Conservation (phyloP, 2,888 invertebrate genomes). For the Ametastegia equiseti region DNA sequence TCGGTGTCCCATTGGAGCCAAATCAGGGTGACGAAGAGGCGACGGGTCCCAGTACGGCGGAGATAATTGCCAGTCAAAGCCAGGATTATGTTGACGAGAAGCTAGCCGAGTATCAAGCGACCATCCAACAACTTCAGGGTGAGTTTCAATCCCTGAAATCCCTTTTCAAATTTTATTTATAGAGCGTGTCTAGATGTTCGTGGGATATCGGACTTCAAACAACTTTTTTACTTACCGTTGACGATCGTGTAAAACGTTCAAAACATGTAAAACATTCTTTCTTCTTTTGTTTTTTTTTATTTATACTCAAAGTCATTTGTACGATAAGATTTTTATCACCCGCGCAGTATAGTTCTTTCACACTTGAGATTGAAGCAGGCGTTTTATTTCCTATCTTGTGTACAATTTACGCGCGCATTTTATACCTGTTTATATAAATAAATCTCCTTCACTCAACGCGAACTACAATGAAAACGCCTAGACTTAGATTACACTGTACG, state of each 20-base stretch:
- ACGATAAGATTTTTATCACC: background rate
- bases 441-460: background rate
- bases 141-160: constrained; percentile 54
- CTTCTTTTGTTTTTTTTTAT: background rate
- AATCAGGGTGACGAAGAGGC: constrained; percentile 84
- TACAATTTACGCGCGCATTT: background rate
- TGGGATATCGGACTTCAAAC: constrained; percentile 31
- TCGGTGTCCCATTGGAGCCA: constrained; percentile 88
- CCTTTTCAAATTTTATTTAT: constrained; percentile 33
- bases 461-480: constrained; percentile 29
- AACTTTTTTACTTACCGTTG: background rate
- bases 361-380: no score
- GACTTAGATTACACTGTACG: constrained; percentile 10
- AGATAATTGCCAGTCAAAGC: constrained; percentile 94
- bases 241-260: constrained; percentile 14
- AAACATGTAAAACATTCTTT: background rate
- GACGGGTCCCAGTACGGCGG: constrained; percentile 91
- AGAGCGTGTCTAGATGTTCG: background rate
- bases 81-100: constrained; percentile 97
- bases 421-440: background rate
- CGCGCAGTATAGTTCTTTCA: background rate
- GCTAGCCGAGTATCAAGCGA: constrained; percentile 94
- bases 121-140: constrained; percentile 90
- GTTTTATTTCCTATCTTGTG: no score
- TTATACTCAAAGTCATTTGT: background rate